Percentiles rank a stretch among this genome's conserved stretches.
Evolutionary conservation across 2,797 vertebrate species (phyloP).

Genomic region (Typhlichthys subterraneus): DNA sequence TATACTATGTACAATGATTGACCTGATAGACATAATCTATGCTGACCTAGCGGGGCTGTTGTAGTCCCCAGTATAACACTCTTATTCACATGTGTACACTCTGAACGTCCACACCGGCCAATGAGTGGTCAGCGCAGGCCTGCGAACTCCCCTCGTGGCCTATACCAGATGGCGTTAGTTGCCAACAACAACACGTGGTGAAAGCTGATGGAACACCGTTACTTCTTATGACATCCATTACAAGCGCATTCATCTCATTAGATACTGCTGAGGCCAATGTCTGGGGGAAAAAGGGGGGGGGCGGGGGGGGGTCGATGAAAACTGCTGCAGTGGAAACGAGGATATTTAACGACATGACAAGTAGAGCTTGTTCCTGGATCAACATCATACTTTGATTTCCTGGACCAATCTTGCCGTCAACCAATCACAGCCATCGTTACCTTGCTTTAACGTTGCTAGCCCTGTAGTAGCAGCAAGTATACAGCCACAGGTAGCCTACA

Average conservation of each 20-base stretch:
- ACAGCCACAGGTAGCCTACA: no score
- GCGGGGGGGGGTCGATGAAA: not conserved
- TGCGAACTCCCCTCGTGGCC: slow-evolving; percentile 39
- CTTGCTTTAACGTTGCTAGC: no score
- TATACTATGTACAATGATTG: slow-evolving; percentile 61
- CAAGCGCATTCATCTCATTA: not conserved
- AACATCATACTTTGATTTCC: no score
- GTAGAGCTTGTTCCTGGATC: no score
- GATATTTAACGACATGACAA: not conserved
- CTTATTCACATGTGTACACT: slow-evolving; percentile 74
- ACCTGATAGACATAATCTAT: slow-evolving; percentile 58
- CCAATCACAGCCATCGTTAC: no score
- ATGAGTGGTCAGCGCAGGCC: slow-evolving; percentile 14
- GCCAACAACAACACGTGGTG: slow-evolving; percentile 11
- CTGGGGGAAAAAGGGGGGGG: no score
- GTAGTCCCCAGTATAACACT: slow-evolving; percentile 61
- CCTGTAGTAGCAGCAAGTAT: no score
- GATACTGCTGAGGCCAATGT: no score
- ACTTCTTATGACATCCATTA: slow-evolving; percentile 31
- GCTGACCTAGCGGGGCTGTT: slow-evolving; percentile 52
- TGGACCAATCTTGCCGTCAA: no score
- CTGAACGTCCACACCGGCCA: slow-evolving; percentile 22
- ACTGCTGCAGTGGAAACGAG: not conserved
- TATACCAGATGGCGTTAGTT: not conserved
- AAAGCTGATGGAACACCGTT: slow-evolving; percentile 16